Base-by-base conservation (phyloP, 64 coral and sea anemone genomes). In the Porites australiensis region DNA sequence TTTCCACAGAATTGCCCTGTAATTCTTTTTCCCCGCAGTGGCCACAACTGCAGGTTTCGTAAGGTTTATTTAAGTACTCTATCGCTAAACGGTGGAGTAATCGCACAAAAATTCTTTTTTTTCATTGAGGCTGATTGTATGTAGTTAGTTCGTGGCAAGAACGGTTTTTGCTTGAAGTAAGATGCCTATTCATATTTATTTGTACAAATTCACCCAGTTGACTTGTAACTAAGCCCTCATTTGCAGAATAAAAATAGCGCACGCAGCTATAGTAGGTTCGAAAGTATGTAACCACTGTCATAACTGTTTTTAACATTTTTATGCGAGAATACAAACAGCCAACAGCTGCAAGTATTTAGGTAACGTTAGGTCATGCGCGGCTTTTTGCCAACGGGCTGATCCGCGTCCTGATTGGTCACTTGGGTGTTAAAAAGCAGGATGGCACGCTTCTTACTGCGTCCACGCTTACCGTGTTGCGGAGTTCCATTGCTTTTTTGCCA, bases 401-500 rank as follows among this genome's bases (percentile, higher is more conserved):
- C 8, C 19, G 16, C 27, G 44, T 37, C 27, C 81, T 84, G 81
- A 84, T 84, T 84, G 81, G 81, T 50, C n/a, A 22, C 49, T 22
- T 2, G 15, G 6, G 2, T n/a, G 45, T 69, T 84, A 84, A 84
- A 84, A 84, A 44, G 44, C 81, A 51, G 46, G 60, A 13, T 58
- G 58, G 44, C 81, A 51, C 64, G 60, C 27, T 58, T 13, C 27
- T 60, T 27, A 15, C 22, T 8, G 13, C 44, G 45, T 48, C 47
- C 48, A 18, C 37, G 64, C 15, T 15, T 83, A 19, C 48, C 0
- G 11, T 76, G 13, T 16, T 45, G 50, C 44, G 27, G 63, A 54
- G 20, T 21, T 47, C 12, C 7, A 16, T 76, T n/a, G 16, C 44
- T 8, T 47, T 9, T 18, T 61, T 6, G 45, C 16, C 59, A 49